Conservation (phyloP, 2,797 vertebrate genomes). For the Melanotaenia maccullochi region DNA sequence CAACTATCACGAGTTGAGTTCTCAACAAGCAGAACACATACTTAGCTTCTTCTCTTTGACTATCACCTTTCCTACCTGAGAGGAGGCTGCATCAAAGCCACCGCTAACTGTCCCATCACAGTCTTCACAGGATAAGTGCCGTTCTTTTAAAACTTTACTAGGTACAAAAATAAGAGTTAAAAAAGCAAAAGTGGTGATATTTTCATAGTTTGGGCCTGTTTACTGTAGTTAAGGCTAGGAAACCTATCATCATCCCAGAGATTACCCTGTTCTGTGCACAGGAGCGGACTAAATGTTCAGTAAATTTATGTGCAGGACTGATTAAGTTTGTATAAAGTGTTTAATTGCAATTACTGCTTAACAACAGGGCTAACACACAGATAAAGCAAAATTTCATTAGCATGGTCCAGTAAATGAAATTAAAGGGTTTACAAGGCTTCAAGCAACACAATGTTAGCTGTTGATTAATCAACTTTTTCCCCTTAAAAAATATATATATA, state of each 20-base stretch:
- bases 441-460: too few relatives aligned
- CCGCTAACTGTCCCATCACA: constrained; percentile 93
- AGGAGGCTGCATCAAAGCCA: constrained; percentile 92
- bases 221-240: not conserved
- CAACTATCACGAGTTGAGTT: not conserved
- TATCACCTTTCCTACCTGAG: constrained; percentile 84
- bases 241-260: not conserved
- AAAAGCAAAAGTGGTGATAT: not conserved
- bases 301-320: too few relatives aligned
- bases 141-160: constrained; percentile 88
- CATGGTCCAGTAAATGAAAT: too few relatives aligned
- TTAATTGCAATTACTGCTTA: too few relatives aligned
- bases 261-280: not conserved
- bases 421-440: too few relatives aligned
- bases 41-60: not conserved
- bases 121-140: constrained; percentile 96
- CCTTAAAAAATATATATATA: too few relatives aligned
- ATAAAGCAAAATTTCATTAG: not conserved
- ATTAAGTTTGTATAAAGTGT: too few relatives aligned
- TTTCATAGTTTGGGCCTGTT: not conserved
- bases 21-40: too few relatives aligned
- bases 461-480: too few relatives aligned
- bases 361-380: not conserved
- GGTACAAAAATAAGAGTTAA: constrained; percentile 36
- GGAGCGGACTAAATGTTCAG: not conserved